These are phyloP conservation scores for Melanchra persicariae DNA, from an alignment of 2,888 invertebrate genomes.

Conservation along the genomic window DNA sequence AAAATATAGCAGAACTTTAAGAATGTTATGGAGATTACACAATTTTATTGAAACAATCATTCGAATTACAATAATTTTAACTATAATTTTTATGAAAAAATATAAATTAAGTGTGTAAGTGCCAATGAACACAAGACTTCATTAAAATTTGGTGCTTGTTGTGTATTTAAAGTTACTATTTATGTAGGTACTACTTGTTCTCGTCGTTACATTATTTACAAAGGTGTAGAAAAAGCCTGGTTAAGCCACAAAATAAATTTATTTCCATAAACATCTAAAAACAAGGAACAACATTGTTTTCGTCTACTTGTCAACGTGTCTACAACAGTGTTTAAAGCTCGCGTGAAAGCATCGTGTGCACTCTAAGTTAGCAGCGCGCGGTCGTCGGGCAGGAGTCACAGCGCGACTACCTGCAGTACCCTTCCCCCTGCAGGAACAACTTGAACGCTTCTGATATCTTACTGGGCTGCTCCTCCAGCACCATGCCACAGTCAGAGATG, in stretches of 20 bases:
- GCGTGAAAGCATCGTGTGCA: conserved; percentile 89
- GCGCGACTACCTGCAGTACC: conserved; percentile 95
- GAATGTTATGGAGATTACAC: conserved; percentile 16
- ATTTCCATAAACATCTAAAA: conserved; percentile 86
- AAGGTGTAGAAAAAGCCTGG: conserved; percentile 67
- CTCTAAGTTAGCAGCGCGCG: conserved; percentile 83
- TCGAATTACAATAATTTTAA: conserved; percentile 10
- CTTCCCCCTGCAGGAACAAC: conserved; percentile 99
- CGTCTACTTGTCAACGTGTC: conserved; percentile 86
- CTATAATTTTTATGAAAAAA: conserved; percentile 13
- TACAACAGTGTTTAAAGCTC: conserved; percentile 89
- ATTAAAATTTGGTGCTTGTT: conserved; percentile 15
- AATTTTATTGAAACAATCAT: conserved; percentile 31
- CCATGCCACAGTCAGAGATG: conserved; percentile 99
- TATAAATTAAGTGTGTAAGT: background rate
- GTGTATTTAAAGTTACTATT: background rate
- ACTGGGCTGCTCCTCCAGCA: conserved; percentile 99
- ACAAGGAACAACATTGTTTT: conserved; percentile 85
- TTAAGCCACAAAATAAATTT: conserved; percentile 88
- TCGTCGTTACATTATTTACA: conserved; percentile 42
- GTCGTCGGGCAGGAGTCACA: conserved; percentile 67
- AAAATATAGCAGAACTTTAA: conserved; percentile 14
- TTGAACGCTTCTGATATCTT: conserved; percentile 99
- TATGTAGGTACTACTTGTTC: background rate
- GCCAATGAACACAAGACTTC: background rate